phyloP scores from a whole-genome alignment of 1,140 invertebrate genomes.

The Ceratina japonica region DNA sequence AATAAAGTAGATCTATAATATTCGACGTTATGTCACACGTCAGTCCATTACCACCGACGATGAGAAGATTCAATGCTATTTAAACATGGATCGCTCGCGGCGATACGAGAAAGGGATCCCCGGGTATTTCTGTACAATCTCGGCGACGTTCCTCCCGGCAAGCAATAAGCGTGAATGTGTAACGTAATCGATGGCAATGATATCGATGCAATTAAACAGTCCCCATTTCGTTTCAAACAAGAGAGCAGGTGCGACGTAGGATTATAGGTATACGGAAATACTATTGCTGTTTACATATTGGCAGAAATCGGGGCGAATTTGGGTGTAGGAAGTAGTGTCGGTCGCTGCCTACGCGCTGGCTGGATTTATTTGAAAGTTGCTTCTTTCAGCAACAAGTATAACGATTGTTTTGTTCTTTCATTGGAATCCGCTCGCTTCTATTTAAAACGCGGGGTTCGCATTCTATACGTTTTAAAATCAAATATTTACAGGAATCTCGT shows the following conservation, averaged over 20 bases:
- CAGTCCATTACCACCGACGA: not conserved
- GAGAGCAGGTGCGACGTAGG: too few relatives aligned
- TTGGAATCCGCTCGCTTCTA: not conserved
- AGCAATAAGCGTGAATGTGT: not conserved
- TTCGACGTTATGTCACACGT: conserved; percentile 52
- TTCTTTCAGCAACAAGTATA: not conserved
- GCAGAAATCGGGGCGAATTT: too few relatives aligned
- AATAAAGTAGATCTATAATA: conserved; percentile 35
- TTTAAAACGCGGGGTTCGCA: not conserved
- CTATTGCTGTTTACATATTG: conserved; percentile 13
- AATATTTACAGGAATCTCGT: too few relatives aligned
- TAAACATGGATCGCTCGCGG: not conserved
- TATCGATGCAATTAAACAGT: conserved; percentile 19
- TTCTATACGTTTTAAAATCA: too few relatives aligned
- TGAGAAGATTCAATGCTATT: not conserved
- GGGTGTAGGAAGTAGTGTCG: not conserved
- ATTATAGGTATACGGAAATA: not conserved
- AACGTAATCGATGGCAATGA: not conserved
- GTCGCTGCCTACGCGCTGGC: not conserved
- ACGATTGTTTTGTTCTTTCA: conserved; percentile 20
- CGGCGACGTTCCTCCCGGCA: conserved; percentile 3
- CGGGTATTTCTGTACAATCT: not conserved
- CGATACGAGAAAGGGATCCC: not conserved
- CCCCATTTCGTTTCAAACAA: conserved; percentile 20
- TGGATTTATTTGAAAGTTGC: not conserved